These are phyloP conservation scores for Corythoichthys haematopterus DNA, from an alignment of 2,113 vertebrate genomes.

Conservation along the genomic window DNA sequence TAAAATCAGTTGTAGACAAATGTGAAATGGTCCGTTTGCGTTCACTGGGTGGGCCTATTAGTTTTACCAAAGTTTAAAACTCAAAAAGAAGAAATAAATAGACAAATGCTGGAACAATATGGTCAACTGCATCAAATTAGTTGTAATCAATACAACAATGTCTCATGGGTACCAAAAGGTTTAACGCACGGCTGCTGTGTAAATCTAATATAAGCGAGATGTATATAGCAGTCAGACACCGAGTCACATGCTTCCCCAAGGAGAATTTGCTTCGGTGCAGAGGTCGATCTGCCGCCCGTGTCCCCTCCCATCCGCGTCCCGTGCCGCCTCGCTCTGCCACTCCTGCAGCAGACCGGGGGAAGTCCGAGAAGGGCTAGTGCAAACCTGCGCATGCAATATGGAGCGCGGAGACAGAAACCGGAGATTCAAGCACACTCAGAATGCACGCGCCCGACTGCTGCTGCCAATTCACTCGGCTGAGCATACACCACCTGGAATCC, in stretches of 20 bases:
- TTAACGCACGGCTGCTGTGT: constrained; percentile 19
- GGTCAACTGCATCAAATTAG: not conserved
- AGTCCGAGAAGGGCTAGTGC: constrained; percentile 47
- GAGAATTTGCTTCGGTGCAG: constrained; percentile 16
- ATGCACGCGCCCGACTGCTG: not conserved
- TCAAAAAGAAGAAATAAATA: too few species aligned
- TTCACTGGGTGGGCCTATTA: too few species aligned
- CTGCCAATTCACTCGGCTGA: constrained; percentile 4
- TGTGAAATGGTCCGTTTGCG: too few species aligned
- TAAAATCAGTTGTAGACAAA: too few species aligned
- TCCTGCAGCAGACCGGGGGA: constrained; percentile 60
- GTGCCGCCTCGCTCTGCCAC: constrained; percentile 45
- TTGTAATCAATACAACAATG: not conserved
- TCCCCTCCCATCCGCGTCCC: constrained; percentile 52
- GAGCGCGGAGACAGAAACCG: constrained; percentile 8
- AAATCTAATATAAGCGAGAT: not conserved
- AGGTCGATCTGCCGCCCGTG: constrained; percentile 37
- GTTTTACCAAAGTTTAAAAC: too few species aligned
- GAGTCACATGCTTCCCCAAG: constrained; percentile 28
- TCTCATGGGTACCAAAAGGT: not conserved
- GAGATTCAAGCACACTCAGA: not conserved
- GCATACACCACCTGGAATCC: not conserved
- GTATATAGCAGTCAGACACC: constrained; percentile 4
- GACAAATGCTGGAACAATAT: too few species aligned
- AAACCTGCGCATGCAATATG: constrained; percentile 3